A percentile compares a stretch with the other conserved stretches of the same genome.
These are phyloP conservation scores for Entomobrya multifasciata DNA, from an alignment of 2,888 invertebrate genomes.

Conservation along the genomic window DNA sequence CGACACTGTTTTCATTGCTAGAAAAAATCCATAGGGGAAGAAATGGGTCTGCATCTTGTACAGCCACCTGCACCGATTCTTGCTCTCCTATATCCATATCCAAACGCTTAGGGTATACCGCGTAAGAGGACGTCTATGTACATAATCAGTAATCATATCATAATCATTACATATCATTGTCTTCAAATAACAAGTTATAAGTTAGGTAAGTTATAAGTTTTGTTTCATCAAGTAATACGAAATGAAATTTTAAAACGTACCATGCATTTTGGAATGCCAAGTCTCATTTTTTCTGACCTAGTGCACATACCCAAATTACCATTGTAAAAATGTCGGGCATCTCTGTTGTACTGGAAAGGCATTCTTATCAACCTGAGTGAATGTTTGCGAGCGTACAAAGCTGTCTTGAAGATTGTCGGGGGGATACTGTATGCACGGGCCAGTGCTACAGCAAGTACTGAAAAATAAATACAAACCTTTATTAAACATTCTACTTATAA, in stretches of 20 bases:
- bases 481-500: neutral
- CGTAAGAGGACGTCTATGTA: slow-evolving; percentile 32
- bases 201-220: no score
- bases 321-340: slow-evolving; percentile 35
- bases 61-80: slow-evolving; percentile 34
- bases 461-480: neutral
- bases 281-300: neutral
- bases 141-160: neutral
- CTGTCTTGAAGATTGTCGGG: neutral
- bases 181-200: no score
- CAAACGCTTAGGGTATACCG: slow-evolving; percentile 27
- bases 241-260: slow-evolving; percentile 19
- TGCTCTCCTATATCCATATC: slow-evolving; percentile 59
- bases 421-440: slow-evolving; percentile 30
- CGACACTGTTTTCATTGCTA: slow-evolving; percentile 57
- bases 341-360: slow-evolving; percentile 26
- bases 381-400: slow-evolving; percentile 13
- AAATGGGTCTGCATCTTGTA: slow-evolving; percentile 50
- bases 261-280: slow-evolving; percentile 35
- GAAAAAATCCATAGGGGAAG: slow-evolving; percentile 67
- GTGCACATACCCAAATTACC: slow-evolving; percentile 53
- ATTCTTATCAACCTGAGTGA: slow-evolving; percentile 39
- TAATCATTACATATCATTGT: no score
- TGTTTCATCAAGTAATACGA: no score
- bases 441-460: slow-evolving; percentile 24